Conservation (phyloP, 1,140 invertebrate species). For the Aphaenogaster ashmeadi region DNA sequence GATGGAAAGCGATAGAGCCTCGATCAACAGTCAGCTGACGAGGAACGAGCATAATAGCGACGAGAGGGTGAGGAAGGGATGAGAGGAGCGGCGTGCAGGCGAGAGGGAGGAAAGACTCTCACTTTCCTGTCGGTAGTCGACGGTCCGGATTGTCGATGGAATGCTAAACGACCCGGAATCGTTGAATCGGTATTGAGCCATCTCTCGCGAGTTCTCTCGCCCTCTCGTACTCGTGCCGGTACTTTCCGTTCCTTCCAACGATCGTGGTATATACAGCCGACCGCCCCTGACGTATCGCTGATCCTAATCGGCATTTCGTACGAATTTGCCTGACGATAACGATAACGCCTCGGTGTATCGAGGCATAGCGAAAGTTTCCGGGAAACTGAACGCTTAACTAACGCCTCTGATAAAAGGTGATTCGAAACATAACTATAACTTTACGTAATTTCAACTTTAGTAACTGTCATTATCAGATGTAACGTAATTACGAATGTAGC, state of each 20-base stretch:
- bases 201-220: slow-evolving; percentile 71
- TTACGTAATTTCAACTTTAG: not conserved
- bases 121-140: slow-evolving; percentile 81
- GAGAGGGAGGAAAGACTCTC: slow-evolving; percentile 75
- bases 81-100: slow-evolving; percentile 7
- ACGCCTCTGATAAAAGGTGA: not conserved
- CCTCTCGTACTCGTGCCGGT: slow-evolving; percentile 29
- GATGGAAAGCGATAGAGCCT: slow-evolving; percentile 61
- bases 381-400: not conserved
- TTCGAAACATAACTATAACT: not conserved
- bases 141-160: slow-evolving; percentile 81
- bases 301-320: slow-evolving; percentile 70
- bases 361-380: not conserved
- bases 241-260: slow-evolving; percentile 31
- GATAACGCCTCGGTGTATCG: not conserved
- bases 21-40: slow-evolving; percentile 82
- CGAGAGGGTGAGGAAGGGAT: slow-evolving; percentile 27
- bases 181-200: slow-evolving; percentile 78
- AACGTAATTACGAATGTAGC: not conserved
- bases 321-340: slow-evolving; percentile 71
- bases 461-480: not conserved
- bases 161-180: slow-evolving; percentile 82
- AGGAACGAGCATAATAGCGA: slow-evolving; percentile 78
- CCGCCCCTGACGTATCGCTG: slow-evolving; percentile 61
- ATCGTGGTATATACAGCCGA: slow-evolving; percentile 62